Percentiles rank a stretch among this genome's conserved stretches.
phyloP scores from a whole-genome alignment of 2,113 vertebrate species.

The Eretmochelys imbricata region DNA sequence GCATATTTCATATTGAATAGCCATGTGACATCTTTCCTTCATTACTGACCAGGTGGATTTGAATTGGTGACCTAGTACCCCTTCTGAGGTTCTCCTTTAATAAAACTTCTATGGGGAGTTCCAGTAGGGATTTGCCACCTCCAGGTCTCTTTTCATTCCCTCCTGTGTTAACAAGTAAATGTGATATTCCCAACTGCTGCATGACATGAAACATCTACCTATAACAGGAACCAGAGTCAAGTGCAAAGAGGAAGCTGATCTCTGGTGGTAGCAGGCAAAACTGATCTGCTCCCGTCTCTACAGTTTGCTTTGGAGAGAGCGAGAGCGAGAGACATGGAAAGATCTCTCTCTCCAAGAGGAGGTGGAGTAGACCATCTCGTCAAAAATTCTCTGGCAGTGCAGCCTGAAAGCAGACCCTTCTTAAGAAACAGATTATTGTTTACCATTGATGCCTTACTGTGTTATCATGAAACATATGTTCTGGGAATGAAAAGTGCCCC shows the following conservation, averaged over 20 bases:
- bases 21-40: neutral
- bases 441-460: neutral
- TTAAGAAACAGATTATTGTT: neutral
- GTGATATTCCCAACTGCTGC: neutral
- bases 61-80: neutral
- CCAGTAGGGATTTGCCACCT: neutral
- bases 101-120: neutral
- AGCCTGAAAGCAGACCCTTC: neutral
- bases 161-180: neutral
- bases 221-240: neutral
- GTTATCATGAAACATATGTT: fast-evolving
- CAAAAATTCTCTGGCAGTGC: neutral
- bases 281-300: neutral
- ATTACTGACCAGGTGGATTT: neutral
- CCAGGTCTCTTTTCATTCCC: neutral
- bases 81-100: neutral
- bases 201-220: neutral
- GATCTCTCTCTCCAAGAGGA: neutral
- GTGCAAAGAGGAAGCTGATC: neutral
- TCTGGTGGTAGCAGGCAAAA: neutral
- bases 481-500: neutral
- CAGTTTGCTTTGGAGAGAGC: neutral
- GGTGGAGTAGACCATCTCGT: neutral
- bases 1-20: fast-evolving
- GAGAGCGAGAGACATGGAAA: neutral